A percentile compares a stretch with the other conserved stretches of the same genome.
Conservation (phyloP, 2,888 invertebrate species). For the Papilio gigon region DNA sequence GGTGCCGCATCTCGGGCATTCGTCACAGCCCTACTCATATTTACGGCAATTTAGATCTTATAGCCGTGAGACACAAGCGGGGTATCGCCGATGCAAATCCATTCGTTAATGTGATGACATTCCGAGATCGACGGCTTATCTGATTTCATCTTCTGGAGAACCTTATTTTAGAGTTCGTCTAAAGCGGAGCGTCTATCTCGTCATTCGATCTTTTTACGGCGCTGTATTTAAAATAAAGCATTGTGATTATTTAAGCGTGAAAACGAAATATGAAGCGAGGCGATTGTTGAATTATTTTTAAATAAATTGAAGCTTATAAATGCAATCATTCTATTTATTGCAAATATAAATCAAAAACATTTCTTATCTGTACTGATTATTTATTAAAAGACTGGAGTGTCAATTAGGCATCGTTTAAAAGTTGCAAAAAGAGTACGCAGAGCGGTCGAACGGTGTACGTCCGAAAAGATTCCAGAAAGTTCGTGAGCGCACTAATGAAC, state of each 20-base stretch:
- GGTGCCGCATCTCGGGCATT: slow-evolving; percentile 68
- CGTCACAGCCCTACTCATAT: slow-evolving; percentile 58
- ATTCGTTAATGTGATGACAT: slow-evolving; percentile 75
- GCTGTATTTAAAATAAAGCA: slow-evolving; percentile 46
- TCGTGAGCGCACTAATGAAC: slow-evolving; percentile 40
- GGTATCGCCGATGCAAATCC: slow-evolving; percentile 32
- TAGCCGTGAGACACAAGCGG: slow-evolving; percentile 26
- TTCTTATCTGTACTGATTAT: not conserved
- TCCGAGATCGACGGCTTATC: slow-evolving; percentile 71
- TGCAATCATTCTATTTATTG: not conserved
- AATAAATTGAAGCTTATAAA: not conserved
- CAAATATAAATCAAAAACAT: not conserved
- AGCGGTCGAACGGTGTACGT: slow-evolving; percentile 41
- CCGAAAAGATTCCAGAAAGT: slow-evolving; percentile 56
- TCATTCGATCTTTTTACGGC: slow-evolving; percentile 47
- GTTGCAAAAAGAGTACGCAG: slow-evolving; percentile 20
- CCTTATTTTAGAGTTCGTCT: slow-evolving; percentile 66
- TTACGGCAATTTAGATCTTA: slow-evolving; percentile 37
- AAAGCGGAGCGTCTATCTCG: slow-evolving; percentile 52
- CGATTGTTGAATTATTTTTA: slow-evolving; percentile 46
- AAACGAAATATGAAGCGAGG: slow-evolving; percentile 49
- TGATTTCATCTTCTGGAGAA: slow-evolving; percentile 71
- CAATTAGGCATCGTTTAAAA: not conserved
- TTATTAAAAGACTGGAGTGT: not conserved
- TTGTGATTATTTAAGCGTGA: slow-evolving; percentile 38